Evolutionary conservation across 2,888 invertebrate species (phyloP).

Genomic region (Caenorhabditis plicata): DNA sequence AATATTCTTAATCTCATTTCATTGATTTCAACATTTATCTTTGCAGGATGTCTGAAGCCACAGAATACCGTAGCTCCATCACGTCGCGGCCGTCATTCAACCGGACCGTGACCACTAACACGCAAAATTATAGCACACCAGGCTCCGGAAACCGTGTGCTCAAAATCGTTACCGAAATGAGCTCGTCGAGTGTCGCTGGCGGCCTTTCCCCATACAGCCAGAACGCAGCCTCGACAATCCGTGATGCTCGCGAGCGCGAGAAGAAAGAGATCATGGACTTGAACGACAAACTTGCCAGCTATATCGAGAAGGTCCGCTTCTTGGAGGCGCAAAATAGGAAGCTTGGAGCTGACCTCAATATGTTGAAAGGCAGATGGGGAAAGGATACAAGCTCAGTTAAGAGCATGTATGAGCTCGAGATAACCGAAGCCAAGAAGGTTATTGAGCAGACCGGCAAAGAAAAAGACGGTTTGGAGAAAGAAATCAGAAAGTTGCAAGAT

Average conservation of each 20-base stretch:
- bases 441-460: conserved; percentile 40
- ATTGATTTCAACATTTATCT: no score
- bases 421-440: conserved; percentile 50
- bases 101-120: conserved; percentile 35
- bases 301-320: conserved; percentile 69
- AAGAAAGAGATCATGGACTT: conserved; percentile 70
- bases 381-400: conserved; percentile 60
- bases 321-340: conserved; percentile 66
- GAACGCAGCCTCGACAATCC: conserved; percentile 67
- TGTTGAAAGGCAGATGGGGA: conserved; percentile 61
- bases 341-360: conserved; percentile 62
- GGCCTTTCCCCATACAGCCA: conserved; percentile 44
- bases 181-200: conserved; percentile 28
- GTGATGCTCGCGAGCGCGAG: conserved; percentile 67
- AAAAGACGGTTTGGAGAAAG: conserved; percentile 40
- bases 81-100: conserved; percentile 53
- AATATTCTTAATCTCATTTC: neutral
- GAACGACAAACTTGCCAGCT: conserved; percentile 70
- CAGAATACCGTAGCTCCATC: conserved; percentile 54
- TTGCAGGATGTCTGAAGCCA: no score
- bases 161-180: conserved; percentile 64
- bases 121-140: conserved; percentile 37
- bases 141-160: conserved; percentile 53
- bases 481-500: conserved; percentile 47
- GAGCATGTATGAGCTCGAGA: conserved; percentile 50